Evolutionary conservation across 2,797 vertebrate genomes (phyloP).

Genomic region (Microctenopoma steveboyesi): DNA sequence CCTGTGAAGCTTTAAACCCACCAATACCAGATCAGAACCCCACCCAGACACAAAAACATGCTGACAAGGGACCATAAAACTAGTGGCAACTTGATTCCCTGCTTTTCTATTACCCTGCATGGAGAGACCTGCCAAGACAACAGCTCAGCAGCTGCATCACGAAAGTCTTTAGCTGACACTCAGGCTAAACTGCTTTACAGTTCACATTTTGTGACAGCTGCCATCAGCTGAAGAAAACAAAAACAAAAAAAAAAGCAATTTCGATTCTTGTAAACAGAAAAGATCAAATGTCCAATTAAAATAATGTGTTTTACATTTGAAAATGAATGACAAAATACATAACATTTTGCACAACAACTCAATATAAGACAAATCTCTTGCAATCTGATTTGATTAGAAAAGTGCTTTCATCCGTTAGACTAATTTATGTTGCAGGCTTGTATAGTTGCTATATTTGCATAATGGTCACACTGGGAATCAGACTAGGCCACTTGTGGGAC

Average conservation of each 20-base stretch:
- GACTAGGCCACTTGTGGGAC: slow-evolving; percentile 85
- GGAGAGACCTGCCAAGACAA: slow-evolving; percentile 34
- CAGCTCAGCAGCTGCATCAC: slow-evolving; percentile 63
- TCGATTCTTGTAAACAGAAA: background rate
- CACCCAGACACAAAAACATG: slow-evolving; percentile 67
- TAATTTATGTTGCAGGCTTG: slow-evolving; percentile 73
- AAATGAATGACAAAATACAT: background rate
- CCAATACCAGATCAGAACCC: slow-evolving; percentile 66
- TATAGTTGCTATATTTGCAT: slow-evolving; percentile 77
- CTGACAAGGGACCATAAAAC: slow-evolving; percentile 78
- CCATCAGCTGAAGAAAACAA: slow-evolving; percentile 5
- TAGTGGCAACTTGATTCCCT: slow-evolving; percentile 78
- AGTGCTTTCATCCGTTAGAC: slow-evolving; percentile 70
- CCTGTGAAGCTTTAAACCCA: slow-evolving; percentile 73
- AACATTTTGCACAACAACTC: slow-evolving; percentile 1
- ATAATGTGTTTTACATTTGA: background rate
- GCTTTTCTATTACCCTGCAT: slow-evolving; percentile 59
- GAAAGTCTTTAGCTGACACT: slow-evolving; percentile 19
- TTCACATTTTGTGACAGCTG: slow-evolving; percentile 27
- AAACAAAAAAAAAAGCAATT: background rate
- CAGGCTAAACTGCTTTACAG: slow-evolving; percentile 17
- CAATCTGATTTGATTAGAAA: slow-evolving; percentile 60
- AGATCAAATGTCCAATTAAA: background rate
- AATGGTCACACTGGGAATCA: slow-evolving; percentile 84
- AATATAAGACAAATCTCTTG: slow-evolving; percentile 24